Base-by-base conservation (phyloP, 1,140 invertebrate species). In the Drosophila neocordata region DNA sequence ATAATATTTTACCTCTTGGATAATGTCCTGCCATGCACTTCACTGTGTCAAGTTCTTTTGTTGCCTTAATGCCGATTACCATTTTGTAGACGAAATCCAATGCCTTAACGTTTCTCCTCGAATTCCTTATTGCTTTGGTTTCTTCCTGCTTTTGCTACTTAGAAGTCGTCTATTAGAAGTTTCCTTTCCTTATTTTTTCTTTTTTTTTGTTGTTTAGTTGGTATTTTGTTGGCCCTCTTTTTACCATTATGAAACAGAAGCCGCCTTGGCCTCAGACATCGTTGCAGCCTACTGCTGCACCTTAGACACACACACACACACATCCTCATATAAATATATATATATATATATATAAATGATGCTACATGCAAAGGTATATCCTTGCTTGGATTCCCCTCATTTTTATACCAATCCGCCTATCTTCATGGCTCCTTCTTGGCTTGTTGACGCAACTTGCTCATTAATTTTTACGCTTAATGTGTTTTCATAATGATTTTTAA, bases 401-500 rank as follows among this genome's bases (percentile, higher is more conserved):
- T 13, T 53, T 13, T 24, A 55, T 55, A 13, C 31, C 22, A 24
- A 24, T 31, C 27, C n/a, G 9, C 41, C 60, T 65, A 64, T 58
- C 44, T 27, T 27, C 58, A 4, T 31, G 27, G 15, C 15, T 22
- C 20, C 34, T 59, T 73, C 37, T 64, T 69, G 66, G 69, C 72
- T 68, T 87, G 82, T 88, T 87, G 79, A 87, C 82, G 71, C 68
- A 82, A 64, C 78, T 56, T 83, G 83, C 83, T 88, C 83, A 88
- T 88, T 88, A 88, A 88, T 88, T 88, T 83, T 79, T 89, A 89
- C 79, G 83, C 83, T 88, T 88, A 83, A 88, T 88, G 83, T 88
- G 84, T 69, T 68, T 76, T 73, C 71, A 87, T 88, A 88, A 88
- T 88, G 83, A 77, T 88, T 88, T 88, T 83, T 79, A 88, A 87